These are phyloP conservation scores for Oedothorax gibbosus DNA, from an alignment of 1,140 invertebrate species.

Conservation along the genomic window DNA sequence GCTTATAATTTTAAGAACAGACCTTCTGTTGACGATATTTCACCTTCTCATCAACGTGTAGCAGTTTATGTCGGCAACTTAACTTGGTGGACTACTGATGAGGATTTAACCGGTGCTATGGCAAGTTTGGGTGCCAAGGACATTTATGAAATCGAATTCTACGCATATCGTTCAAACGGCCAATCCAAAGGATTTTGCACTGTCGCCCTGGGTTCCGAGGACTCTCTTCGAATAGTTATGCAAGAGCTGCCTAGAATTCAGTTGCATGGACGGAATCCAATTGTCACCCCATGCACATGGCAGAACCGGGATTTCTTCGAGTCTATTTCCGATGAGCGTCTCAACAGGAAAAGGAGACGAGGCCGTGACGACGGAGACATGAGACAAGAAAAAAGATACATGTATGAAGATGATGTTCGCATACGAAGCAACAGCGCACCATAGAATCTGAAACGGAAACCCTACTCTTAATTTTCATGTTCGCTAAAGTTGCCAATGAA, in stretches of 20 bases:
- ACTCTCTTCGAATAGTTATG: conserved; percentile 88
- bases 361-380: conserved; percentile 45
- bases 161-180: conserved; percentile 98
- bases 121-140: conserved; percentile 89
- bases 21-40: conserved; percentile 24
- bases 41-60: conserved; percentile 48
- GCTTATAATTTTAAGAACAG: conserved; percentile 66
- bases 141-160: conserved; percentile 98
- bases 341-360: conserved; percentile 65
- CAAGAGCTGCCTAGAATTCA: conserved; percentile 94
- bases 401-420: conserved; percentile 38
- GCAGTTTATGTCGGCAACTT: conserved; percentile 93
- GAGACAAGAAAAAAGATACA: conserved; percentile 8
- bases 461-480: too few species aligned
- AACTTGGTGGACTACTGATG: conserved; percentile 96
- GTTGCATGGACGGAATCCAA: conserved; percentile 92
- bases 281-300: conserved; percentile 95
- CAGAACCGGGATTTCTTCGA: conserved; percentile 81
- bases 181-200: conserved; percentile 99
- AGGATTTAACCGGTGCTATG: conserved; percentile 91
- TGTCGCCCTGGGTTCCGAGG: conserved; percentile 90
- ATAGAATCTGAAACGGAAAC: background rate
- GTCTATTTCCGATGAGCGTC: conserved; percentile 64
- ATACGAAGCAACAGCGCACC: conserved; percentile 5
- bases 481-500: too few species aligned